Conservation (phyloP, 92 coral and sea anemone species). For the Paramuricea clavata region DNA sequence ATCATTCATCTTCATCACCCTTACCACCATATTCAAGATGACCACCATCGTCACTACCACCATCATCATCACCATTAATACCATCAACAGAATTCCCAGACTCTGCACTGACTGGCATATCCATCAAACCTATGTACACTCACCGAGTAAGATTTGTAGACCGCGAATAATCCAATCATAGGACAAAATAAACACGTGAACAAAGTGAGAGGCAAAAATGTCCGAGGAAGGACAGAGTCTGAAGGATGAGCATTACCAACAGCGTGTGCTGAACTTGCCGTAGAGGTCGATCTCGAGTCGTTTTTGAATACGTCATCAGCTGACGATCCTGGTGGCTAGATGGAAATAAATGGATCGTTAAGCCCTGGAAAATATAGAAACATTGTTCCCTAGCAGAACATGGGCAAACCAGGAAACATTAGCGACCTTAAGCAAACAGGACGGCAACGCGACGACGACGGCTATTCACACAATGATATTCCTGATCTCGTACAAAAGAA, state of each 20-base stretch:
- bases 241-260: background rate
- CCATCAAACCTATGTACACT: background rate
- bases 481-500: too few species aligned
- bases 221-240: background rate
- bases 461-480: too few species aligned
- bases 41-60: background rate
- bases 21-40: background rate
- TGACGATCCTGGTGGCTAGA: slow-evolving; percentile 6
- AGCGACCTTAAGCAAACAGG: too few species aligned
- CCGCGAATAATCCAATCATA: slow-evolving; percentile 40
- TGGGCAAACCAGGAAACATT: background rate
- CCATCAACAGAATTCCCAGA: background rate
- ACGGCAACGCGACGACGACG: too few species aligned
- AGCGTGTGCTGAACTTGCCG: background rate
- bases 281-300: background rate
- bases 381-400: too few species aligned
- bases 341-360: background rate
- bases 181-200: slow-evolving; percentile 46
- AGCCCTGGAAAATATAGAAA: too few species aligned
- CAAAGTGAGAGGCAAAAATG: slow-evolving; percentile 37
- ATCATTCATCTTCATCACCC: background rate
- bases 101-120: background rate
- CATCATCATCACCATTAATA: background rate
- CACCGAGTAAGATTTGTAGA: slow-evolving; percentile 43
- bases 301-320: slow-evolving; percentile 17